Evolutionary conservation across 1,140 invertebrate species (phyloP).

Genomic region (Melitaea cinxia): DNA sequence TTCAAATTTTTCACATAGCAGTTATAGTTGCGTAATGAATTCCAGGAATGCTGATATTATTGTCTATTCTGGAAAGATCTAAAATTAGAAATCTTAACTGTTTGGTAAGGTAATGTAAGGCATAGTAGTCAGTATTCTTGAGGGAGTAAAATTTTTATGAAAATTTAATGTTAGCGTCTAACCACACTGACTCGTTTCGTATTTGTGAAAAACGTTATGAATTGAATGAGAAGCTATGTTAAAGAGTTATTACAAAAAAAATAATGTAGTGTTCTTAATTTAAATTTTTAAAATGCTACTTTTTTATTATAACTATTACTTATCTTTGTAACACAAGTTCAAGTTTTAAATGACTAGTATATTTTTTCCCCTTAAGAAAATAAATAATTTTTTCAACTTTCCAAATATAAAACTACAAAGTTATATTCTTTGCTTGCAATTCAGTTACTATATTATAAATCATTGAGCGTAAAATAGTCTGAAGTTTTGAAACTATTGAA

Average conservation of each 20-base stretch:
- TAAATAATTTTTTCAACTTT: no score
- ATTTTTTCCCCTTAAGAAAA: no score
- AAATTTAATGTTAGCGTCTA: constrained; percentile 22
- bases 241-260: no score
- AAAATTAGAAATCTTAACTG: constrained; percentile 10
- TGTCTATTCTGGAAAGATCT: neutral
- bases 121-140: constrained; percentile 11
- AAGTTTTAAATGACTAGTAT: no score
- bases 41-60: neutral
- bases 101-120: constrained; percentile 12
- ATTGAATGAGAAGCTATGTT: neutral
- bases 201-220: constrained; percentile 10
- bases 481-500: neutral
- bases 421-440: neutral
- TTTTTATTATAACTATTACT: no score
- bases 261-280: no score
- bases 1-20: no score
- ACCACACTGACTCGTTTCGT: constrained; percentile 20
- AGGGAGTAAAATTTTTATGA: constrained; percentile 25
- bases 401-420: no score
- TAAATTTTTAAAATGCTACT: no score
- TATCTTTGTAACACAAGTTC: no score
- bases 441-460: neutral
- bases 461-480: neutral
- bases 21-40: neutral